These are phyloP conservation scores for Allobates femoralis DNA, from an alignment of 2,797 vertebrate genomes.

Conservation along the genomic window DNA sequence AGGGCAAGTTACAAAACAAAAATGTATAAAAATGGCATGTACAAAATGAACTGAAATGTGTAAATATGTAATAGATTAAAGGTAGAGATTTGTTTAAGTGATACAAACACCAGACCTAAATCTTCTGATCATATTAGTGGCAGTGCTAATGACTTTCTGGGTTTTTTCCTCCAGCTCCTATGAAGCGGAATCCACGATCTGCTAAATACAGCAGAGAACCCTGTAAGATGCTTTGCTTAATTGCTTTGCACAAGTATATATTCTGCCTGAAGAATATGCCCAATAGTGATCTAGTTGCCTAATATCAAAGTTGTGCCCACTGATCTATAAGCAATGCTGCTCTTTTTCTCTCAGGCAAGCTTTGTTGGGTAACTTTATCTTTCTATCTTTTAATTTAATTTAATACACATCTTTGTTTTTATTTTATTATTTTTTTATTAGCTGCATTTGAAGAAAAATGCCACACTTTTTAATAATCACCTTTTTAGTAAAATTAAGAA, in stretches of 20 bases:
- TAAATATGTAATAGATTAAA: not conserved
- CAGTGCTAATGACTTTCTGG: conserved; percentile 49
- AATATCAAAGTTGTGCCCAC: not conserved
- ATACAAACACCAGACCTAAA: not conserved
- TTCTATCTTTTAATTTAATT: not conserved
- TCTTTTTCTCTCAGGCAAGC: not conserved
- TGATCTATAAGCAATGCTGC: conserved; percentile 2
- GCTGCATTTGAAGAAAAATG: conserved; percentile 3
- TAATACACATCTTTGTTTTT: not conserved
- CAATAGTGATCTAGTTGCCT: not conserved
- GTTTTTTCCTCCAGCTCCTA: conserved; percentile 71
- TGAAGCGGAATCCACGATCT: conserved; percentile 80
- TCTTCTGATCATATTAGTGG: not conserved
- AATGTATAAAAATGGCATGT: not conserved
- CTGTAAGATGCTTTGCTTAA: conserved; percentile 71
- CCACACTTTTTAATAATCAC: not conserved
- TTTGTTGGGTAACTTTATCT: not conserved
- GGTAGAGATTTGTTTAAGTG: not conserved
- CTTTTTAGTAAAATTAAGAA: not conserved
- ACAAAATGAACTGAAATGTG: too few species aligned
- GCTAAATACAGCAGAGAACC: conserved; percentile 86
- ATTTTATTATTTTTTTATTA: not conserved
- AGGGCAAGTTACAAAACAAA: not conserved
- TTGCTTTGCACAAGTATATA: conserved; percentile 14
- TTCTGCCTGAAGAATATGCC: not conserved